A percentile compares a stretch with the other conserved stretches of the same genome.
These are phyloP conservation scores for Thunnus albacares DNA, from an alignment of 2,797 vertebrate genomes.

Conservation along the genomic window DNA sequence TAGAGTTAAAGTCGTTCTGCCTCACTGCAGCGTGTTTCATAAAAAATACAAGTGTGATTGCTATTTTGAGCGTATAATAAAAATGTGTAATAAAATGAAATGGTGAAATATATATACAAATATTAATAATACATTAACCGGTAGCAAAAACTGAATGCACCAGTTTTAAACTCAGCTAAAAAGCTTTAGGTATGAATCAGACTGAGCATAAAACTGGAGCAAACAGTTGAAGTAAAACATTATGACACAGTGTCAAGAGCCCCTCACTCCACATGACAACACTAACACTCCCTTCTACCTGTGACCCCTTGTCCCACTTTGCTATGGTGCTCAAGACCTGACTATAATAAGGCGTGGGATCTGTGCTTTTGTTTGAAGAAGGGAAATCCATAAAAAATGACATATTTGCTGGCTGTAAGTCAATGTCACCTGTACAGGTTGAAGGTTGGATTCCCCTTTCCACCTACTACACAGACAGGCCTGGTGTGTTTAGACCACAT, in stretches of 20 bases:
- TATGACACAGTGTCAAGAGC: neutral
- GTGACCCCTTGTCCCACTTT: conserved; percentile 1
- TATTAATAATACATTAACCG: neutral
- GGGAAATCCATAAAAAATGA: conserved; percentile 22
- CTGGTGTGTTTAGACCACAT: conserved; percentile 12
- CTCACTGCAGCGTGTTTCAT: neutral
- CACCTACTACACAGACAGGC: neutral
- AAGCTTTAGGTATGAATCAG: no score
- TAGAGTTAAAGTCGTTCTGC: neutral
- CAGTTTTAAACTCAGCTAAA: no score
- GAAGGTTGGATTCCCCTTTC: conserved; percentile 19
- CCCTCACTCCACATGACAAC: neutral
- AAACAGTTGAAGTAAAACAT: conserved; percentile 6
- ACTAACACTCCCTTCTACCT: neutral
- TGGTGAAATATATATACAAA: neutral
- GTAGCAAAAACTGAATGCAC: no score
- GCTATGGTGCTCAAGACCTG: neutral
- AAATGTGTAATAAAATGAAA: neutral
- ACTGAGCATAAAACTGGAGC: neutral
- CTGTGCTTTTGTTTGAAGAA: conserved; percentile 22
- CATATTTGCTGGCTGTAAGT: conserved; percentile 43
- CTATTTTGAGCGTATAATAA: neutral
- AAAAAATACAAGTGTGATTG: neutral
- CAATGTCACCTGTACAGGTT: conserved; percentile 38
- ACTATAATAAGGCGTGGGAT: conserved; percentile 12